Evolutionary conservation across 2,888 invertebrate genomes (phyloP).

Genomic region (Coelopa pilipes): DNA sequence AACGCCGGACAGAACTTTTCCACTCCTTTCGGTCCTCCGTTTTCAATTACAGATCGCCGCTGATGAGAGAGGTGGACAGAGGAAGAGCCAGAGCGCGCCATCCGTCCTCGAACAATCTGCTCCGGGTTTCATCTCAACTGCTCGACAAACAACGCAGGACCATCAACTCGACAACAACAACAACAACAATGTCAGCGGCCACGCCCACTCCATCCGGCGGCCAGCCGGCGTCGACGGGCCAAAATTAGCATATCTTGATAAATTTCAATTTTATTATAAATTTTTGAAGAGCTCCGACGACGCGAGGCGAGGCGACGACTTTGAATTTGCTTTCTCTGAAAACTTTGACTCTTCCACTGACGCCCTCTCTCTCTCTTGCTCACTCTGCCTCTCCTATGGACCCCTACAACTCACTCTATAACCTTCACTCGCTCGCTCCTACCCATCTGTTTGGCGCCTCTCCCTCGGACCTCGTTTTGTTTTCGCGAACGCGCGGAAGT

Average conservation of each 20-base stretch:
- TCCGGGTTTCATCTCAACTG: not conserved
- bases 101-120: too few species aligned
- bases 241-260: slow-evolving; percentile 23
- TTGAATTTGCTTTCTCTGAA: not conserved
- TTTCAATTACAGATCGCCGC: too few species aligned
- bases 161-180: too few species aligned
- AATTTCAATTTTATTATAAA: slow-evolving; percentile 26
- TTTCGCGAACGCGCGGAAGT: not conserved
- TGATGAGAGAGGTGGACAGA: too few species aligned
- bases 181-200: not conserved
- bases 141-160: too few species aligned
- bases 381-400: not conserved
- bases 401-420: too few species aligned
- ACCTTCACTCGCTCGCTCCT: not conserved
- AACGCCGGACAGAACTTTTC: too few species aligned
- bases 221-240: too few species aligned
- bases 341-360: slow-evolving; percentile 4
- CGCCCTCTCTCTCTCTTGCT: too few species aligned
- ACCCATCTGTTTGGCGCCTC: not conserved
- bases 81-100: too few species aligned
- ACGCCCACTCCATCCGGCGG: not conserved
- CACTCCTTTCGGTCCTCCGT: too few species aligned
- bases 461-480: not conserved
- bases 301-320: not conserved
- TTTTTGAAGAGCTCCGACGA: slow-evolving; percentile 6